Evolutionary conservation across 2,113 vertebrate species (phyloP).

Genomic region (Brachypteracias leptosomus): DNA sequence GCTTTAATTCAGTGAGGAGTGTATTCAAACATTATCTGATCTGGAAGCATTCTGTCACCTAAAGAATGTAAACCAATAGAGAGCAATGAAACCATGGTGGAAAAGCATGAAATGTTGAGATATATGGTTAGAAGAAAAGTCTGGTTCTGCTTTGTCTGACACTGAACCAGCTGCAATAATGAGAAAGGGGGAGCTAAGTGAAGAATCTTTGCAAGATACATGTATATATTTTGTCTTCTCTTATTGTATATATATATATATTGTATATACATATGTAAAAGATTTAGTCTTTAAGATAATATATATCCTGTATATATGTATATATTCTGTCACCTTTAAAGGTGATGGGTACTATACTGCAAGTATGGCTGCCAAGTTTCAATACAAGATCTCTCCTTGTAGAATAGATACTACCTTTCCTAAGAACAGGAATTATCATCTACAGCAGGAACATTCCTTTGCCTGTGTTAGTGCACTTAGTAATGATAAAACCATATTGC

Average conservation of each 20-base stretch:
- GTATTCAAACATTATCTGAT: neutral
- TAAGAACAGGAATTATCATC: neutral
- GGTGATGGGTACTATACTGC: neutral
- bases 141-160: neutral
- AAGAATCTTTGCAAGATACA: neutral
- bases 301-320: neutral
- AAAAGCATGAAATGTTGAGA: neutral
- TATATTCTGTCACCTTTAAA: neutral
- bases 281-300: too few species aligned
- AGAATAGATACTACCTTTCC: neutral
- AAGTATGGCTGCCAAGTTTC: neutral
- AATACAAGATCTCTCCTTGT: neutral
- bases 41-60: neutral
- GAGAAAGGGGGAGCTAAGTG: neutral
- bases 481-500: too few species aligned
- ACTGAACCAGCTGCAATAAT: neutral
- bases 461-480: neutral
- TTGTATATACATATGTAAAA: neutral
- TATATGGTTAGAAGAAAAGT: neutral
- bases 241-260: neutral
- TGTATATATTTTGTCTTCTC: neutral
- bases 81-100: neutral
- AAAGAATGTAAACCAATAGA: neutral
- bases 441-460: neutral
- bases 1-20: neutral